Evolutionary conservation across 2,888 invertebrate species (phyloP), one percentile per base, ranked within the genome.

Genomic region (Rhingia rostrata): DNA sequence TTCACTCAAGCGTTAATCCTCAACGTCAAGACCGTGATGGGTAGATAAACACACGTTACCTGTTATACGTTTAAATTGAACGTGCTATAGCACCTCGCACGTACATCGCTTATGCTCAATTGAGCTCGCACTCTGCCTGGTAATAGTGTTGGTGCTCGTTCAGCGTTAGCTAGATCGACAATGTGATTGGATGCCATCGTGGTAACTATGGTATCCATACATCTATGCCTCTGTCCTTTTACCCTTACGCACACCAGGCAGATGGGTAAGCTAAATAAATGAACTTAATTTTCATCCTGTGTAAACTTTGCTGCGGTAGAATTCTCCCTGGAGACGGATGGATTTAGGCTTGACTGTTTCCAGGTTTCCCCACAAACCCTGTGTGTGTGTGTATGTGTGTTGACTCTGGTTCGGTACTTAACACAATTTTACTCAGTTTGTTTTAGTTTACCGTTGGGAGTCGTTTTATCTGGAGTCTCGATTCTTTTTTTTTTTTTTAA

Each of bases 1-100:
- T 69, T 63, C 69, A 73, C 56, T 69, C 47, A 53, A 73, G 78
- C 78, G 83, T 78, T 49, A 78, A 78, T 78, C 61, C 33, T 51
- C 45, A 10, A 51, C 61, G 49, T 72, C 67, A 67, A 67, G 51
- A 43, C 54, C 49, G 60, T 60, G 72, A 77, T 33, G 32, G 72
- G 56, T 72, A 70, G 64, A 70, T 60, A 70, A 66, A 70, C 67
- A 22, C 30, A 37, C 14, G 12, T 22, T 6, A 45, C 45, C 33
- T 4, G 22, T 22, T 43, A 37, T 39, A 64, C 14, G 49, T 56
- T 64, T 78, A 58, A 70, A 64, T 70, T 70, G 49, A 78, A 56
- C 63, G 49, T 43, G 7, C 47, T 69, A 37, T 10, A 39, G 39
- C 6, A 7, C 35, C 12, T 39, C 6, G 6, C 4, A 3, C 22